Evolutionary conservation across 2,888 invertebrate species (phyloP), one percentile per base, ranked within the genome.

Genomic region (Anagyrus pseudococci): DNA sequence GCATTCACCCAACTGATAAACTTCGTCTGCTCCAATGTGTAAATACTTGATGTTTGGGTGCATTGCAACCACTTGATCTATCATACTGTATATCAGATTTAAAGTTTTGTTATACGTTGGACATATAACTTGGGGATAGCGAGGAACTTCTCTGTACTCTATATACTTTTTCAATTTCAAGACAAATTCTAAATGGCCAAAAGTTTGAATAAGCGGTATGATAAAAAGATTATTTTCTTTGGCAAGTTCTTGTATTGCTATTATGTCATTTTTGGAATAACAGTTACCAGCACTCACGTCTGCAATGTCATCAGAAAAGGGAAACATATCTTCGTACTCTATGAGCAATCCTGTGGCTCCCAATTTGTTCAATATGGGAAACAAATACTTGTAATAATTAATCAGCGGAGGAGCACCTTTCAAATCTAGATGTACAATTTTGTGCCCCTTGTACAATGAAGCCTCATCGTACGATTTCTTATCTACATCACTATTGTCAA

Each of bases 251-350:
- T 77, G 75, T 58, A 93, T 87, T 15, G 75, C 75, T 46, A 73
- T 73, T 41, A 88, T 82, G 58, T 88, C 86, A n/a, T 75, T 74
- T 58, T 77, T 77, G 50, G 84, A 81, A 74, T 93, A 94, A 57
- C 87, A 85, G 76, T 90, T 88, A 1, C 78, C 80, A 4, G 89
- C 87, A 44, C 87, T 84, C 43, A 91, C 80, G 68, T 86, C 86
- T 26, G 77, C 77, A 7, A 91, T 78, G 7, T 75, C 77, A 0
- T 86, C 89, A 33, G 83, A 79, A 76, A 89, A 94, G 0, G 94
- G 93, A 79, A 94, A 94, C 90, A 91, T 93, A 72, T 94, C 94
- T 78, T 94, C 94, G 76, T 94, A 94, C 75, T 94, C 94, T 37
- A 94, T 83, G 4, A 94, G 81, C 15, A 94, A 75, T 0, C 91